Base-by-base conservation (phyloP, 2,888 invertebrate genomes). In the Limnephilus auricula region DNA sequence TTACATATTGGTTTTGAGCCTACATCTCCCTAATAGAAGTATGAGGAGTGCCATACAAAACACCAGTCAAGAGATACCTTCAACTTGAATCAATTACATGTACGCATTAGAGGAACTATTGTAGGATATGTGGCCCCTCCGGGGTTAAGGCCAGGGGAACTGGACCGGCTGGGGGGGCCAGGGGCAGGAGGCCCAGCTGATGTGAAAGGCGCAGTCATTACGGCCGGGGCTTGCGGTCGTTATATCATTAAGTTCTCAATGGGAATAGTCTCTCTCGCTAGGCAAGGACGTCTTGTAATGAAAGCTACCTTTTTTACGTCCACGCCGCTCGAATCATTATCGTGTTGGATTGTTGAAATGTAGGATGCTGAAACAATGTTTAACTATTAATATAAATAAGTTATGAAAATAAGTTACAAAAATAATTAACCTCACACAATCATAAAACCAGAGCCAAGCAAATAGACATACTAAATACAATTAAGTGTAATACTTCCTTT, bases 201-300 rank as follows among this genome's bases (percentile, higher is more conserved):
- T 45, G 34, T 30, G 37, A 85, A 85, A 85, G 85, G 40, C 40
- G 34, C 85, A 82, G 34, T 92, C 90, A 92, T 92, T 90, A 89
- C 79, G 45, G 30, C 78, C 83, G 37, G 40, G 86, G 80, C 88
- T 90, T 90, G 92, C 87, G 92, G 92, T 92, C 92, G 89, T 92
- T 92, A 91, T 86, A 90, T 89, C 91, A 92, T 92, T 90, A 90
- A 50, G 82, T 90, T 92, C 87, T 88, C 84, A 89, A 90, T 90
- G 90, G 90, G 89, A 92, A 92, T 92, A 89, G 37, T 65, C 65
- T 65, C 65, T 65, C 92, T 89, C 78, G 92, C 85, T 84, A 79
- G 89, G 91, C 91, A 91, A 91, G 91, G 90, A 91, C 92, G 92
- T 85, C 92, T 89, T 89, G 90, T 85, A 82, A 92, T 85, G 90